Base-by-base conservation (phyloP, 1,140 invertebrate species). In the honey bee (Apis mellifera) region DNA sequence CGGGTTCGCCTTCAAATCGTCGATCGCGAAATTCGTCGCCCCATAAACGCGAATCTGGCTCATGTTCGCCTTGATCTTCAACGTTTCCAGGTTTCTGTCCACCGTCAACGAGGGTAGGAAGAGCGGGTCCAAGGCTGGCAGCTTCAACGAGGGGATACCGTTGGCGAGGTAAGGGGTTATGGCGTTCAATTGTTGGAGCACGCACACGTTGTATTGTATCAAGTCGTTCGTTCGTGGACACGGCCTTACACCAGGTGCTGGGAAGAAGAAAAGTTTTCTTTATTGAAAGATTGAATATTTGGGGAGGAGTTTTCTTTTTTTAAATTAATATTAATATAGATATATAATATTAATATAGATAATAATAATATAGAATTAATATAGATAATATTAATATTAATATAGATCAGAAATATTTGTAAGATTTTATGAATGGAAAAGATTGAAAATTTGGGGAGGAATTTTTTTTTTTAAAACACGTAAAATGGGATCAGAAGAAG, bases 101-200 rank as follows among this genome's bases (percentile, higher is more conserved):
- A 97, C 93, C 26, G 95, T 95, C 74, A 96, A 91, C 0, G 95
- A 95, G 0, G 96, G 95, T 9, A 97, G 93, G 11, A 92, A 87
- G 70, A 97, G 94, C 0, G 96, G 96, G 83, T 97, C 96, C 52
- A 96, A 84, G 0, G 95, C 89, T 0, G 96, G 96, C 4, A 96
- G 90, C 82, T 95, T 95, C 21, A 96, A 92, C 81, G 96, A 95
- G 0, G 95, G 95, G 19, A 96, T 95, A 8, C 96, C 96, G 62
- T 95, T 95, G 4, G 94, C 87, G 9, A 97, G 90, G 64, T 95
- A 94, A 0, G 96, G 95, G 62, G 94, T 95, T 54, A 96, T 89
- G 4, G 91, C 91, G 82, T 96, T 94, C 3, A 96, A 89, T 72
- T 95, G 94, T 60, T 95, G 91, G 50, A 95, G 55, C 2, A 96